Percentiles rank a stretch among this genome's conserved stretches.
Evolutionary conservation across 35 echinoderm and acorn worm genomes (phyloP).

Genomic region (Holothuria glaberrima): DNA sequence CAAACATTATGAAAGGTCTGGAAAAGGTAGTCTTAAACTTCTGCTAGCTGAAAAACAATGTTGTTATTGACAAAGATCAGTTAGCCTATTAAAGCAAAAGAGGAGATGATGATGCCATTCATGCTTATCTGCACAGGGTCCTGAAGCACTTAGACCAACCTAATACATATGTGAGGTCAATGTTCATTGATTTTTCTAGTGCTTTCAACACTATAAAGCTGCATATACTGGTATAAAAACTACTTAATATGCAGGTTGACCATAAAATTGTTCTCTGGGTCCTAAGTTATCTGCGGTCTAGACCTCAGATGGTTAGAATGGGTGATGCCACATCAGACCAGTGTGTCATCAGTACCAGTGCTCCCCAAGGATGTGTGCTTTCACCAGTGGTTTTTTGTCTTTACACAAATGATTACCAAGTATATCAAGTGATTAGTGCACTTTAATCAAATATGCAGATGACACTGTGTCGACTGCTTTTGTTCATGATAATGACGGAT

Average conservation of each 20-base stretch:
- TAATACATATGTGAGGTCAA: conserved; percentile 22
- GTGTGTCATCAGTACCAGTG: conserved; percentile 15
- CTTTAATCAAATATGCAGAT: conserved; percentile 43
- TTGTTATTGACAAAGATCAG: no score
- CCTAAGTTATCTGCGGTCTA: neutral
- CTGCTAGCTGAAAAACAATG: no score
- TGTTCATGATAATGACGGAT: conserved; percentile 5
- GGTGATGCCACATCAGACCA: neutral
- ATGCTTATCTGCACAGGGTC: conserved; percentile 6
- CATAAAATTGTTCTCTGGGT: conserved; percentile 28
- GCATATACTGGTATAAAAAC: conserved; percentile 10
- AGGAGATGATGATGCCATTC: conserved; percentile 38
- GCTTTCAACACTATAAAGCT: conserved; percentile 52
- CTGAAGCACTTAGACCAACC: conserved; percentile 35
- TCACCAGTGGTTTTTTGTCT: conserved; percentile 35
- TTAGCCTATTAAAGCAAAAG: conserved; percentile 37
- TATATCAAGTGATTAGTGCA: neutral
- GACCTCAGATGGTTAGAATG: neutral
- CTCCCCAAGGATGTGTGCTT: conserved; percentile 20
- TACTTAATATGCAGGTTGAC: conserved; percentile 40
- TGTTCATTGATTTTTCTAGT: conserved; percentile 50
- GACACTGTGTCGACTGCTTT: conserved; percentile 31
- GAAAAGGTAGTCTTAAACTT: no score
- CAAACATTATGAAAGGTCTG: no score
- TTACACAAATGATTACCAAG: conserved; percentile 50